A percentile compares a stretch with the other conserved stretches of the same genome.
phyloP scores from a whole-genome alignment of 92 coral and sea anemone genomes.

The Palythoa grandis region DNA sequence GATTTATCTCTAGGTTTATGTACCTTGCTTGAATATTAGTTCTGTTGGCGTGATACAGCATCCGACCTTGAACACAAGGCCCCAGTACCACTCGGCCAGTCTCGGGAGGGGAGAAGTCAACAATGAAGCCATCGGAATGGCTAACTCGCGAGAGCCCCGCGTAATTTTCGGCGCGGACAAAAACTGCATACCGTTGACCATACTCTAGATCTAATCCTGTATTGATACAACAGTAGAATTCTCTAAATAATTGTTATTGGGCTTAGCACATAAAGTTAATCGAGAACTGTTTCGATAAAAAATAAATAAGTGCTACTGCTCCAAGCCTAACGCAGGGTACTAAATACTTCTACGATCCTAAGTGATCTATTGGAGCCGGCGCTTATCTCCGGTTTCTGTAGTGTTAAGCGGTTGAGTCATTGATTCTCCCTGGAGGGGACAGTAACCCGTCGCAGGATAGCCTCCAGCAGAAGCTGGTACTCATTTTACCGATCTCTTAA shows the following conservation, averaged over 20 bases:
- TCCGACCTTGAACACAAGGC: neutral
- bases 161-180: slow-evolving; percentile 73
- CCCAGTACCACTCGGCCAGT: slow-evolving; percentile 61
- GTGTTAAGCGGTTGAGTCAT: no score
- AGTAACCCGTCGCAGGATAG: no score
- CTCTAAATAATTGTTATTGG: no score
- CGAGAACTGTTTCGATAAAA: neutral
- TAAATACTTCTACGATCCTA: no score
- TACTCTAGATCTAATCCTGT: slow-evolving; percentile 71
- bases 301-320: neutral
- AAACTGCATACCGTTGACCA: slow-evolving; percentile 68
- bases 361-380: no score
- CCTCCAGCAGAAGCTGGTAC: no score
- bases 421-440: no score
- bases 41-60: slow-evolving; percentile 9
- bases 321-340: no score
- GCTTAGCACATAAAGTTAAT: neutral
- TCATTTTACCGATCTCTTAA: no score
- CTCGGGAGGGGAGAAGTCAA: slow-evolving; percentile 78
- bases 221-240: neutral
- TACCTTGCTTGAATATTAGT: slow-evolving; percentile 33
- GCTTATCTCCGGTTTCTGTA: no score
- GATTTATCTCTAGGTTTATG: neutral
- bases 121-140: slow-evolving; percentile 74
- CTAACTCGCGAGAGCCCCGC: slow-evolving; percentile 73